Evolutionary conservation across 1,140 invertebrate genomes (phyloP), one percentile per base, ranked within the genome.

Genomic region (Eurytemora carolleeae): DNA sequence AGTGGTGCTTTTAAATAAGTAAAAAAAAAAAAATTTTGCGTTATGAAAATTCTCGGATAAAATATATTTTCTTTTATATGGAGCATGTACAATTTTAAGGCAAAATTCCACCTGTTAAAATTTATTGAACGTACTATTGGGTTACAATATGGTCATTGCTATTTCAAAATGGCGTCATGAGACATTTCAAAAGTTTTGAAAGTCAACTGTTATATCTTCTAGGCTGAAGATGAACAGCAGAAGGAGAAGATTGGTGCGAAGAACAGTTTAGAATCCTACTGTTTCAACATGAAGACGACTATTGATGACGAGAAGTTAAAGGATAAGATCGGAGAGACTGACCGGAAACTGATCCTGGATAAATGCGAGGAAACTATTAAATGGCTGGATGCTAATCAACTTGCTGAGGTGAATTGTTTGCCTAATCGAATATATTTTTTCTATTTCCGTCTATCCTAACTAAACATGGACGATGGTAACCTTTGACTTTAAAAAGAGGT

Each of bases 51-150:
- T n/a, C 76, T 96, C 1, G 93, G 97, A 71, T 89, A 86, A 52
- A 96, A 96, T 73, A 90, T 78, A 92, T 96, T 82, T 94, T 94
- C 78, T 86, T 85, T 57, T 93, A 90, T 19, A 82, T 79, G 0
- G 65, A 66, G 20, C 65, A 67, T 23, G 65, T 64, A 21, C 75
- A 79, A 79, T 67, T 69, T 44, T 74, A 72, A 59, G 70, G 73
- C 59, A 78, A 79, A 66, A 66, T 86, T 0, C 73, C 60, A 20
- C 65, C 66, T 23, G 68, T 71, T 1, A 83, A 87, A n/a, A n/a
- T n/a, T n/a, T n/a, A n/a, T n/a, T n/a, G n/a, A n/a, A n/a, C n/a
- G n/a, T n/a, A n/a, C n/a, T n/a, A n/a, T n/a, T n/a, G n/a, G n/a
- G n/a, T n/a, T n/a, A n/a, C n/a, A n/a, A n/a, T n/a, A n/a, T n/a